Base-by-base conservation (phyloP, 2,888 invertebrate species). In the Drosophila lacicola region DNA sequence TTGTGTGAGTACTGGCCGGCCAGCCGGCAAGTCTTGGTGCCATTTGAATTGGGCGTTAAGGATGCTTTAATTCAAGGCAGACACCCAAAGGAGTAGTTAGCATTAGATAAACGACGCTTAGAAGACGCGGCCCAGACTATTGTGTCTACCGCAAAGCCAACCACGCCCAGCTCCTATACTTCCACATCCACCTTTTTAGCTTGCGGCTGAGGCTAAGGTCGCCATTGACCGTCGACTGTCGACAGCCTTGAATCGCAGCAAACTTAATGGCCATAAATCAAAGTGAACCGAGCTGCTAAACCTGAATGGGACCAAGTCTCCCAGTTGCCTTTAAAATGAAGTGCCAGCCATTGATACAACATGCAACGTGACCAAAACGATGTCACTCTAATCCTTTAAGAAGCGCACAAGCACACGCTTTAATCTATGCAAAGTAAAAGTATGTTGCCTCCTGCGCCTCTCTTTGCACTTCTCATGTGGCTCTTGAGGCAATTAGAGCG, bases 71-170 rank as follows among this genome's bases (percentile, higher is more conserved):
- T 71, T 80, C 71, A 58, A 60, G 47, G 45, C 84, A 88, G 87
- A 89, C 89, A 88, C 89, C 81, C 89, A 77, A 81, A 85, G 87
- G 87, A 86, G 77, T 88, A 81, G 89, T 84, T 88, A 88, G 74
- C 69, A 66, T 66, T 71, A 76, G 87, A 84, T 88, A 86, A 85
- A 86, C 87, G 87, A 41, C 70, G 63, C 64, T 80, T 88, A 53
- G 66, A 64, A 63, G 71, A 77, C 67, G 63, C 71, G 53, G 45
- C 46, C 54, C 67, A 71, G 80, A 66, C 80, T 45, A 62, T 63
- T 66, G 45, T 67, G 56, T 64, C 51, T 53, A 29, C 54, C 50
- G n/a, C 64, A 51, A 50, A 42, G 29, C 9, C 33, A 41, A 29
- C 25, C 41, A 54, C 46, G 33, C 46, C 33, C 19, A 14, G 13